Evolutionary conservation across 2,113 vertebrate genomes (phyloP).

Genomic region (Pluvialis apricaria): DNA sequence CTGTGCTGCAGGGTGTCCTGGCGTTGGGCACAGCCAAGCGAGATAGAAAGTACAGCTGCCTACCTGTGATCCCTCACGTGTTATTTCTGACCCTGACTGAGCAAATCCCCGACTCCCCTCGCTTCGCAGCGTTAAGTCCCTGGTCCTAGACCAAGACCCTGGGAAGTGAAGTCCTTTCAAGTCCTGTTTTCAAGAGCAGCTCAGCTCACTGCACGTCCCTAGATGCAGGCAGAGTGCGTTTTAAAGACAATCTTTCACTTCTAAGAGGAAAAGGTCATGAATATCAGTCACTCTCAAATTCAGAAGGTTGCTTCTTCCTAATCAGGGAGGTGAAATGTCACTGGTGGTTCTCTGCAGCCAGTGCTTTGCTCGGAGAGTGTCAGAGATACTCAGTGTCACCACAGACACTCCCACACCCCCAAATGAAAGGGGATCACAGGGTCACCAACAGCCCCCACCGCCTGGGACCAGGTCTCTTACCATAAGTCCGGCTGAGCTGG

Average conservation of each 20-base stretch:
- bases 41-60: background rate
- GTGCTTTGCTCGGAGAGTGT: background rate
- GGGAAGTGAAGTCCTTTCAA: constrained; percentile 1
- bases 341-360: background rate
- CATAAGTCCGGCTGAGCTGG: background rate
- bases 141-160: background rate
- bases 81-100: background rate
- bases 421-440: background rate
- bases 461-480: background rate
- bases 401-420: fast-evolving
- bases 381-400: background rate
- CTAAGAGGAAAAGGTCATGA: constrained; percentile 17
- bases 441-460: background rate
- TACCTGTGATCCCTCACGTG: fast-evolving
- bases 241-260: background rate
- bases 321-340: background rate
- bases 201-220: background rate
- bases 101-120: background rate
- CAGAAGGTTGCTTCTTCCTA: background rate
- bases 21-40: background rate
- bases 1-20: background rate
- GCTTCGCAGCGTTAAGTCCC: background rate
- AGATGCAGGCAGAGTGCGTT: background rate
- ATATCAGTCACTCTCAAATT: constrained; percentile 20
- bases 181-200: background rate